These are phyloP conservation scores for Dynastes hyllus DNA, from an alignment of 2,888 invertebrate genomes.

Conservation along the genomic window DNA sequence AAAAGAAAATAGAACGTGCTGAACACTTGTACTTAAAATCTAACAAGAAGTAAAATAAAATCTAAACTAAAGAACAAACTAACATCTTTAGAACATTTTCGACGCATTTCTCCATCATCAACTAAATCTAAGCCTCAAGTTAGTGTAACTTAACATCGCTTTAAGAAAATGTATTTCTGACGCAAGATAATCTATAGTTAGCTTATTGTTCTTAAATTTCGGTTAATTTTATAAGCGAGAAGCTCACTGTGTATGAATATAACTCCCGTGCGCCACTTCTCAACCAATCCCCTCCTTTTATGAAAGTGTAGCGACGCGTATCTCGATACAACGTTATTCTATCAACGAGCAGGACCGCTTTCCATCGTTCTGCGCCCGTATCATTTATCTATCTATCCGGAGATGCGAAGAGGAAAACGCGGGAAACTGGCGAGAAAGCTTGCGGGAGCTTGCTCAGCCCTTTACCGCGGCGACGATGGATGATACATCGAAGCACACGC, in stretches of 20 bases:
- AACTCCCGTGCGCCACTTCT: neutral
- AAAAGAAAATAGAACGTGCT: no score
- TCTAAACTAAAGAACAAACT: no score
- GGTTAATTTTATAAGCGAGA: neutral
- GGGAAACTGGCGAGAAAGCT: neutral
- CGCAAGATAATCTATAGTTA: constrained; percentile 5
- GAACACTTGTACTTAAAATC: no score
- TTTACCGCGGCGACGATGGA: neutral
- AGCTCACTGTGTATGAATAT: neutral
- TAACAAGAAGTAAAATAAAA: no score
- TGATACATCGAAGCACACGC: constrained; percentile 26
- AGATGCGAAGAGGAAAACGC: neutral
- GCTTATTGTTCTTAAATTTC: constrained; percentile 14
- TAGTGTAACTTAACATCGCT: no score
- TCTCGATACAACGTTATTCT: constrained; percentile 25
- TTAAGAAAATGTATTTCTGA: no score
- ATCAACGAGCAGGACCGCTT: neutral
- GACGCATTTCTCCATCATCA: no score
- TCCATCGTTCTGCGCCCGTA: neutral
- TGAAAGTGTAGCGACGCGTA: constrained; percentile 14
- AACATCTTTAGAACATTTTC: no score
- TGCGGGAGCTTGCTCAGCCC: no score
- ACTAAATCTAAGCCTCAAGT: no score
- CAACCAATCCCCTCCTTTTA: neutral
- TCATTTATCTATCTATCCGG: constrained; percentile 16